Evolutionary conservation across 2,888 invertebrate species (phyloP).

Genomic region (Adelphocoris suturalis): DNA sequence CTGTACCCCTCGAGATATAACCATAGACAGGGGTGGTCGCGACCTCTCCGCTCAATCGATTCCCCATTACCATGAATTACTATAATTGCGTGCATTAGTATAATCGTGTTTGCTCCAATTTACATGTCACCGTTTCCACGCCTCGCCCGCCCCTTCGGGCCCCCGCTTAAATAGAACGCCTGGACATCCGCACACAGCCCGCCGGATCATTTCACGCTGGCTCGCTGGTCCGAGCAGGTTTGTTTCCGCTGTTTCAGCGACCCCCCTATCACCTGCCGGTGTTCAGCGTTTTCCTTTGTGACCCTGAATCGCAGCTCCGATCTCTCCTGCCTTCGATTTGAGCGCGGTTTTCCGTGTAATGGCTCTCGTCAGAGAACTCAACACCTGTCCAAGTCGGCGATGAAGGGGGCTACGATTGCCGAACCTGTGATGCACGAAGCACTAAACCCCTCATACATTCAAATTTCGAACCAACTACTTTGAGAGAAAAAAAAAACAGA

Average conservation of each 20-base stretch:
- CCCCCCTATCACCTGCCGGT: neutral
- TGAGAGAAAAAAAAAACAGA: too few species aligned
- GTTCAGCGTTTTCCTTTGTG: constrained; percentile 17
- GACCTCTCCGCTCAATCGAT: constrained; percentile 41
- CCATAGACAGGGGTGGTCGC: too few species aligned
- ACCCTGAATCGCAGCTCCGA: neutral
- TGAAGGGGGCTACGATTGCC: neutral
- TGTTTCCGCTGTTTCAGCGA: constrained; percentile 17
- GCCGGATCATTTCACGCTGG: constrained; percentile 10
- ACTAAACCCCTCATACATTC: too few species aligned
- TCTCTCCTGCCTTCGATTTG: neutral
- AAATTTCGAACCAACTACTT: too few species aligned
- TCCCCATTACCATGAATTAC: constrained; percentile 55
- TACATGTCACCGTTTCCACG: constrained; percentile 15
- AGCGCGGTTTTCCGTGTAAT: neutral
- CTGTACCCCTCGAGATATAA: too few species aligned
- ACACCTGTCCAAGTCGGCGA: neutral
- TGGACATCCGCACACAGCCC: constrained; percentile 1
- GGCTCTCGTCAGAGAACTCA: too few species aligned
- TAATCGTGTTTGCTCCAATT: constrained; percentile 58
- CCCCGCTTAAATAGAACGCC: constrained; percentile 24
- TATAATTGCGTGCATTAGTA: constrained; percentile 65
- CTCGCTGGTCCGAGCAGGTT: neutral
- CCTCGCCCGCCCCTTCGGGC: neutral
- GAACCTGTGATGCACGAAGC: too few species aligned